Percentiles rank a stretch among this genome's conserved stretches.
Conservation (phyloP, 35 echinoderm and acorn worm species). For the Amphiura filiformis region DNA sequence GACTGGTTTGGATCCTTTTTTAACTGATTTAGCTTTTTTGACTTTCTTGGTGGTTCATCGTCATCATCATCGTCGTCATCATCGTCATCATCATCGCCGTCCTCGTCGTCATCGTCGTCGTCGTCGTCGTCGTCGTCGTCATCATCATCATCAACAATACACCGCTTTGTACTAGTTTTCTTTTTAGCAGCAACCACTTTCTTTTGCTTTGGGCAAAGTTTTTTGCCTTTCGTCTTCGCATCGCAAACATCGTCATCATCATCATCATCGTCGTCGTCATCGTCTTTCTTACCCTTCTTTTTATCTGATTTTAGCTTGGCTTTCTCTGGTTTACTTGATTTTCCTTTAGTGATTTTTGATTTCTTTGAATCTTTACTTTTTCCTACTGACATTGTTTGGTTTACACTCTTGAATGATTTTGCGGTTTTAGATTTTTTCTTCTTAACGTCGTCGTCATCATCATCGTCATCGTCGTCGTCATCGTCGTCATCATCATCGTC, state of each 20-base stretch:
- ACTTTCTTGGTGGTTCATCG: neutral
- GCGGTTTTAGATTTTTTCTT: neutral
- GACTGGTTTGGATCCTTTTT: neutral
- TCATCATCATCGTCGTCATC: neutral
- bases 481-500: conserved; percentile 1
- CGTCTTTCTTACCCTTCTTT: neutral
- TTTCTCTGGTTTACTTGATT: neutral
- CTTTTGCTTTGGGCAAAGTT: neutral
- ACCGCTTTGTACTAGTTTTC: too few species aligned
- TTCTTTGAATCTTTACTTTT: neutral
- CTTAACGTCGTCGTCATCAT: neutral
- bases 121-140: neutral
- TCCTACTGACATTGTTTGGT: neutral
- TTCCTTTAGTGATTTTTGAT: neutral
- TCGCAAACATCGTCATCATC: neutral
- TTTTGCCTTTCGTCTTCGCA: neutral
- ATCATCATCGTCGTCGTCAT: neutral
- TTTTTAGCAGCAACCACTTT: neutral
- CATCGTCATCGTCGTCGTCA: conserved; percentile 1
- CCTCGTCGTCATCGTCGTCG: neutral
- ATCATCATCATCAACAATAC: neutral
- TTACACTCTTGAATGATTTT: neutral
- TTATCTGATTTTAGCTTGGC: neutral
- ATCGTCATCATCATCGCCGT: neutral
- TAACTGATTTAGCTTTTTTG: neutral